A percentile compares a stretch with the other conserved stretches of the same genome.
Conservation (phyloP, 2,797 vertebrate genomes). For the Rhyacichthys aspro region DNA sequence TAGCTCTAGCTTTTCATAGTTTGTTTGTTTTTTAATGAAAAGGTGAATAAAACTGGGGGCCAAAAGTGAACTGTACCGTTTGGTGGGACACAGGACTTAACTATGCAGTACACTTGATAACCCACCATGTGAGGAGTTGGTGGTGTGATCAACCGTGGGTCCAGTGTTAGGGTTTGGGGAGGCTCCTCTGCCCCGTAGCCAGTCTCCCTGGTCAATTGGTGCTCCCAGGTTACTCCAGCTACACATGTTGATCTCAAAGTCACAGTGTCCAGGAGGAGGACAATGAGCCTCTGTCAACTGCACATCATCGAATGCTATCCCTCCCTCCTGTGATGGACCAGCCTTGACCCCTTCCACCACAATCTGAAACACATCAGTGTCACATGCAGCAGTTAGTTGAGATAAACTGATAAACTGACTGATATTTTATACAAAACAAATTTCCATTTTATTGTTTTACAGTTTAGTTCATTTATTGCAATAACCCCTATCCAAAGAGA, state of each 20-base stretch:
- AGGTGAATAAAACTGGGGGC: no score
- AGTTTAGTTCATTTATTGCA: no score
- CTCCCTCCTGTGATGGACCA: constrained; percentile 62
- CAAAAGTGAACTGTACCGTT: no score
- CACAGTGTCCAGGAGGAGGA: constrained; percentile 66
- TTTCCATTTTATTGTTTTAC: no score
- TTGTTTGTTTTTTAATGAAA: no score
- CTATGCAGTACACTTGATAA: not conserved
- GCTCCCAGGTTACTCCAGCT: constrained; percentile 75
- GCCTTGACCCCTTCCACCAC: constrained; percentile 75
- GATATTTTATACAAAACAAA: no score
- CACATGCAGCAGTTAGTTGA: no score
- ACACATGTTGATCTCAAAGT: constrained; percentile 79
- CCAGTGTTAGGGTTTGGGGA: constrained; percentile 64
- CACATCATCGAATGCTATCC: constrained; percentile 81
- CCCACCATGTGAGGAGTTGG: constrained; percentile 68
- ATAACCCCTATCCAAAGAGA: no score
- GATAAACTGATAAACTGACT: no score
- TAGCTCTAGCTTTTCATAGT: no score
- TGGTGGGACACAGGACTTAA: not conserved
- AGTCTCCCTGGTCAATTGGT: constrained; percentile 71
- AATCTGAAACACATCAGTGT: constrained; percentile 59
- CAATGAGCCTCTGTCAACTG: constrained; percentile 63
- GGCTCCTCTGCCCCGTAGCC: constrained; percentile 72
- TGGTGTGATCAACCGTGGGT: constrained; percentile 79